Conservation (phyloP, 2,113 vertebrate genomes). For the Gobio gobio region DNA sequence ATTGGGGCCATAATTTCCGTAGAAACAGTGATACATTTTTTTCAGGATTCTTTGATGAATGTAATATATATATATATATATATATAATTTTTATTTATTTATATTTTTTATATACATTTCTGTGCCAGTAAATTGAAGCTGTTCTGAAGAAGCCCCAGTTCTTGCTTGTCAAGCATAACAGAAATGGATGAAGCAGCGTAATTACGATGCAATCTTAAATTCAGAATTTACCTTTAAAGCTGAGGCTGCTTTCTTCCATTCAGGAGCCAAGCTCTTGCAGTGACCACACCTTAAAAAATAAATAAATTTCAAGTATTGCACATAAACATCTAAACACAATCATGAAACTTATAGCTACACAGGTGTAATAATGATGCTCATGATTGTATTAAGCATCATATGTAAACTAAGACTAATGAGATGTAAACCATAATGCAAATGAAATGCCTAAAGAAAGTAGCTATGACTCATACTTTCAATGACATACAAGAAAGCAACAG, state of each 20-base stretch:
- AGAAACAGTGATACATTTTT: too few relatives aligned
- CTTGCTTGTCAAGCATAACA: not conserved
- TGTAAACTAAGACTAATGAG: not conserved
- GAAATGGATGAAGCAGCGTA: not conserved
- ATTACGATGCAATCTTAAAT: not conserved
- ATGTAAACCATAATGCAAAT: constrained; percentile 15
- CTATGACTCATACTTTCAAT: not conserved
- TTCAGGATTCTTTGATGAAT: too few relatives aligned
- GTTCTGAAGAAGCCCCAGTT: not conserved
- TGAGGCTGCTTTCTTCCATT: constrained; percentile 96
- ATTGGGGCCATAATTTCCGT: too few relatives aligned
- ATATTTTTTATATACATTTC: too few relatives aligned
- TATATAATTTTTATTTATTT: too few relatives aligned
- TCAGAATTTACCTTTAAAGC: constrained; percentile 88
- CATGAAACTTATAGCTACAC: not conserved
- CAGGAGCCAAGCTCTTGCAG: constrained; percentile 86
- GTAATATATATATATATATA: too few relatives aligned
- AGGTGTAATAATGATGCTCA: not conserved
- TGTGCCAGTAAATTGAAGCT: not conserved
- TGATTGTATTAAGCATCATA: not conserved
- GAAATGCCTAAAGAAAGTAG: not conserved
- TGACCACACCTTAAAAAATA: constrained; percentile 87
- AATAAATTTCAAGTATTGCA: not conserved
- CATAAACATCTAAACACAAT: not conserved
- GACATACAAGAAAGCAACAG: not conserved